Conservation (phyloP, 2,113 vertebrate genomes). For the Barnardius zonarius region DNA sequence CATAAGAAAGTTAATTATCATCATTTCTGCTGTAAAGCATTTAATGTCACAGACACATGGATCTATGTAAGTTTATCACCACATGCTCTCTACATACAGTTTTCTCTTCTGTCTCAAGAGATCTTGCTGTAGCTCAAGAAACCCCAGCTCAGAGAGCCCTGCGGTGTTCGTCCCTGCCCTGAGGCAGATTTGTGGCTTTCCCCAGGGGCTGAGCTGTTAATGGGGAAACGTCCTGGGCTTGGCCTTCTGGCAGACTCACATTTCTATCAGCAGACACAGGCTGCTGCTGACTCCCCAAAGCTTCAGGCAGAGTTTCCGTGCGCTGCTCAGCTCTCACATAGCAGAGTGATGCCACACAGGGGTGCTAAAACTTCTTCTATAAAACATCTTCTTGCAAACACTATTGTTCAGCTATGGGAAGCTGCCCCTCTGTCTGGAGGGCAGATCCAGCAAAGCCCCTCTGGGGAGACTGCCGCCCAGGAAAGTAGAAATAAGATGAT, state of each 20-base stretch:
- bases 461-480: neutral
- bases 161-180: neutral
- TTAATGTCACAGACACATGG: neutral
- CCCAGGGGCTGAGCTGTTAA: neutral
- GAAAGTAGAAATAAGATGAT: neutral
- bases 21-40: neutral
- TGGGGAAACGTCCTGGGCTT: neutral
- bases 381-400: constrained; percentile 18
- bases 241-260: neutral
- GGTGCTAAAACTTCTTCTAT: constrained; percentile 85
- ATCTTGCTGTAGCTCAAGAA: neutral
- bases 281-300: neutral
- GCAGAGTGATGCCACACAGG: constrained; percentile 82
- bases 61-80: neutral
- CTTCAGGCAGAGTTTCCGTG: neutral
- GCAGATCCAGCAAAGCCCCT: neutral
- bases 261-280: neutral
- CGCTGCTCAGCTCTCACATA: constrained; percentile 39
- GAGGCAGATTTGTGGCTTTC: neutral
- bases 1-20: neutral
- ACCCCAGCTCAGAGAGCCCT: neutral
- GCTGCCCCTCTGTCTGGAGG: neutral
- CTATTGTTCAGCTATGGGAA: neutral
- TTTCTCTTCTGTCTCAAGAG: neutral
- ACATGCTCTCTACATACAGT: neutral